Evolutionary conservation across 2,888 invertebrate genomes (phyloP).

Genomic region (Folsomia candida): DNA sequence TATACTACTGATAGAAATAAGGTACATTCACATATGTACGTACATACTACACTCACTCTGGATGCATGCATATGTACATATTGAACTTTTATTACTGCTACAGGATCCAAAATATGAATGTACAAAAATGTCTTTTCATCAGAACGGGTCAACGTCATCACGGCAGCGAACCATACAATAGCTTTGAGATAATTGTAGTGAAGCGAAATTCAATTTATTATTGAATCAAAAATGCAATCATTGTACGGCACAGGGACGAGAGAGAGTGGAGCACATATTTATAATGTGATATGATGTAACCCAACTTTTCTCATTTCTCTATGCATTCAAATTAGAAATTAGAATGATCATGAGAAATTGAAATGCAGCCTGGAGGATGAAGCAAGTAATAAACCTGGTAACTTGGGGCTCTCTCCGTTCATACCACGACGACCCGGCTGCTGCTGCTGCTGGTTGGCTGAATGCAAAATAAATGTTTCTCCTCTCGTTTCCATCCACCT

Average conservation of each 20-base stretch:
- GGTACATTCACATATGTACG: too few species aligned
- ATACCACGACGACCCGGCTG: too few species aligned
- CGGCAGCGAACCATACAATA: not conserved
- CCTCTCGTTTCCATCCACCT: not conserved
- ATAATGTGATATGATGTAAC: not conserved
- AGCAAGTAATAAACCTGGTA: not conserved
- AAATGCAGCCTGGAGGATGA: slow-evolving; percentile 25
- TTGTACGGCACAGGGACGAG: not conserved
- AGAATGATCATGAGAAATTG: slow-evolving; percentile 38
- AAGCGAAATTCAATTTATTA: slow-evolving; percentile 1
- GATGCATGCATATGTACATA: too few species aligned
- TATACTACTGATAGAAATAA: too few species aligned
- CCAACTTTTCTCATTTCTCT: slow-evolving; percentile 9
- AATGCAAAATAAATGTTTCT: not conserved
- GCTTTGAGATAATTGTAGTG: not conserved
- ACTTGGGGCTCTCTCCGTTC: not conserved
- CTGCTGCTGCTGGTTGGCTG: not conserved
- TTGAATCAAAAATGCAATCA: slow-evolving; percentile 6
- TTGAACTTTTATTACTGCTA: too few species aligned
- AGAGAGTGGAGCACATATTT: not conserved
- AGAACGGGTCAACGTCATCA: too few species aligned
- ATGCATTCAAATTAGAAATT: slow-evolving; percentile 36
- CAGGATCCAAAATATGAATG: too few species aligned
- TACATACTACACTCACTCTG: too few species aligned
- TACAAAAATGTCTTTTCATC: too few species aligned